Evolutionary conservation across 2,797 vertebrate genomes (phyloP).

Genomic region (Platalea minor): DNA sequence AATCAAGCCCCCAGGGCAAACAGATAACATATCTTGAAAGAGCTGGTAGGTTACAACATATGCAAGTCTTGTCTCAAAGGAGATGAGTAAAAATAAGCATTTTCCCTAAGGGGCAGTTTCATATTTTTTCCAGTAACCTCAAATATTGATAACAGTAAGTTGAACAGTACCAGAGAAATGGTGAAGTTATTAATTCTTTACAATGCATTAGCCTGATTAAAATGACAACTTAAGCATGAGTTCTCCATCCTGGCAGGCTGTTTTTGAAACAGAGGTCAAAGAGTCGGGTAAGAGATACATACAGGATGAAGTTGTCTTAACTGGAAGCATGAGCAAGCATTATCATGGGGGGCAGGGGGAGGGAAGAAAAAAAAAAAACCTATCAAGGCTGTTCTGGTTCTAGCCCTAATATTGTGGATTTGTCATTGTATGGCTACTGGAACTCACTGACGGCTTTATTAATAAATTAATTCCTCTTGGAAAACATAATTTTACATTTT

Average conservation of each 20-base stretch:
- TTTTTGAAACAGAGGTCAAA: neutral
- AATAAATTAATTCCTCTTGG: neutral
- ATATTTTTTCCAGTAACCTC: neutral
- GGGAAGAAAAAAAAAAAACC: too few relatives aligned
- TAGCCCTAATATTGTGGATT: neutral
- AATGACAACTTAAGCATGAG: neutral
- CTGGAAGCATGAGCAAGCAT: neutral
- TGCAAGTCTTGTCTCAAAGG: neutral
- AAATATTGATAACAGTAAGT: neutral
- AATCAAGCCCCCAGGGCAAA: neutral
- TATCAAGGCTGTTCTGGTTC: neutral
- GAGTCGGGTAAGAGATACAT: neutral
- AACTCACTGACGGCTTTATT: neutral
- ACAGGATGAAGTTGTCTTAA: neutral
- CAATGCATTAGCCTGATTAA: neutral
- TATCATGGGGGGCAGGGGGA: neutral
- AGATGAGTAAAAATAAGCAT: neutral
- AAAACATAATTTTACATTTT: neutral
- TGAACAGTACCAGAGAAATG: neutral
- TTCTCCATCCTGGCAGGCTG: neutral
- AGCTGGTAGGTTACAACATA: neutral
- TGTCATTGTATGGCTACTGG: neutral
- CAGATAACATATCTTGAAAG: neutral
- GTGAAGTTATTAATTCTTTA: neutral
- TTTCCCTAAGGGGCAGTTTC: neutral